phyloP scores from a whole-genome alignment of 2,797 vertebrate species.

The Danio kyathit region DNA sequence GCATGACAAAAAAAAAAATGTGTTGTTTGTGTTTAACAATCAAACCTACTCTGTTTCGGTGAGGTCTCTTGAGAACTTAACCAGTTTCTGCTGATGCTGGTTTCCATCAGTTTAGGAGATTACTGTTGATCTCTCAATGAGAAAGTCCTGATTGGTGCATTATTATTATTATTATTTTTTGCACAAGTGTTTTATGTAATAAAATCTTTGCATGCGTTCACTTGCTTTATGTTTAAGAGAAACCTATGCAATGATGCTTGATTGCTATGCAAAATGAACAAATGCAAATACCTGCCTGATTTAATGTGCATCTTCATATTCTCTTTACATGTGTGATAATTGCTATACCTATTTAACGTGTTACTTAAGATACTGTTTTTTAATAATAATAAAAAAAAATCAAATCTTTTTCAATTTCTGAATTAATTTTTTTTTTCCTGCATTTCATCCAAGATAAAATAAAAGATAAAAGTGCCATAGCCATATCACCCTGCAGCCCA shows the following conservation, averaged over 20 bases:
- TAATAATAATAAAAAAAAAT: neutral
- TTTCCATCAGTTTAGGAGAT: neutral
- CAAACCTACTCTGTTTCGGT: neutral
- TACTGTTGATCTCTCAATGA: slow-evolving; percentile 11
- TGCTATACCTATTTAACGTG: neutral
- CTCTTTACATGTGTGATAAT: neutral
- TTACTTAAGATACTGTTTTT: neutral
- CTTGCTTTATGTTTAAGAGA: neutral
- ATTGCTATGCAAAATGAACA: slow-evolving; percentile 13
- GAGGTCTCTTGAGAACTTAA: neutral
- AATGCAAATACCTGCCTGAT: slow-evolving; percentile 4
- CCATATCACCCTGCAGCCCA: too few relatives aligned
- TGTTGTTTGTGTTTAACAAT: neutral
- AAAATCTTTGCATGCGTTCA: neutral
- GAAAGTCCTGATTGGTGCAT: neutral
- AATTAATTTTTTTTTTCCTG: too few relatives aligned
- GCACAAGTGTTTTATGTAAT: neutral
- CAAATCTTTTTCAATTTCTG: neutral
- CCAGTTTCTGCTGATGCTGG: slow-evolving; percentile 16
- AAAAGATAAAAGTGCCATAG: too few relatives aligned
- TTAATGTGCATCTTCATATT: neutral
- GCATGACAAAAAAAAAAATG: neutral
- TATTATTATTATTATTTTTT: neutral
- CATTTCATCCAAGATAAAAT: too few relatives aligned
- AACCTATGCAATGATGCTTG: slow-evolving; percentile 26